These are phyloP conservation scores for Rhinichthys osculus DNA, from an alignment of 2,797 vertebrate species.

Conservation along the genomic window DNA sequence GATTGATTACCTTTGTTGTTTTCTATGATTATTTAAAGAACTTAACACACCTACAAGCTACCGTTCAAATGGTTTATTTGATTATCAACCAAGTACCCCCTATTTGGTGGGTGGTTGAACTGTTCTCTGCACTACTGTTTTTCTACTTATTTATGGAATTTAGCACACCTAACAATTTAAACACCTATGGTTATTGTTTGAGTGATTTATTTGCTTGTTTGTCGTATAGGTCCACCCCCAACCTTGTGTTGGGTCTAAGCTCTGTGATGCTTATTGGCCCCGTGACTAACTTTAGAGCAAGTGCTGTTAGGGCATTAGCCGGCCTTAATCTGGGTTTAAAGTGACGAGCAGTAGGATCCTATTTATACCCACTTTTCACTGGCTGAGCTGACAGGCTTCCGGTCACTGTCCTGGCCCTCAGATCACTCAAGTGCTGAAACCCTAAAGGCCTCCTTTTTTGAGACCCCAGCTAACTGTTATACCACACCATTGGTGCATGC, in stretches of 20 bases:
- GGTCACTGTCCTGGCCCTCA: constrained; percentile 18
- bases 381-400: constrained; percentile 52
- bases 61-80: background rate
- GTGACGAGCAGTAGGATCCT: constrained; percentile 70
- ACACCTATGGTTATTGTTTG: constrained; percentile 1
- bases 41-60: background rate
- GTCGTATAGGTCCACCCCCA: background rate
- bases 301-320: constrained; percentile 73
- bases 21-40: background rate
- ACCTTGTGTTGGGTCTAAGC: constrained; percentile 61
- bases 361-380: constrained; percentile 75
- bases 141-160: constrained; percentile 7
- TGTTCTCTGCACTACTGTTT: background rate
- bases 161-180: constrained; percentile 32
- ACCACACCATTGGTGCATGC: background rate
- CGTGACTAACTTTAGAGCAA: constrained; percentile 80
- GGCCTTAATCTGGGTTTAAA: constrained; percentile 80
- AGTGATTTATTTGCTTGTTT: constrained; percentile 24
- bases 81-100: background rate
- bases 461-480: background rate
- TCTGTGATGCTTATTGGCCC: constrained; percentile 71
- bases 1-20: background rate
- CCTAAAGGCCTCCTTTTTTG: background rate
- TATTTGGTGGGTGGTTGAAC: background rate
- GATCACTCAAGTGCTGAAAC: background rate